Conservation (phyloP, 2,797 vertebrate species). For the Petrocephalus sullivani region DNA sequence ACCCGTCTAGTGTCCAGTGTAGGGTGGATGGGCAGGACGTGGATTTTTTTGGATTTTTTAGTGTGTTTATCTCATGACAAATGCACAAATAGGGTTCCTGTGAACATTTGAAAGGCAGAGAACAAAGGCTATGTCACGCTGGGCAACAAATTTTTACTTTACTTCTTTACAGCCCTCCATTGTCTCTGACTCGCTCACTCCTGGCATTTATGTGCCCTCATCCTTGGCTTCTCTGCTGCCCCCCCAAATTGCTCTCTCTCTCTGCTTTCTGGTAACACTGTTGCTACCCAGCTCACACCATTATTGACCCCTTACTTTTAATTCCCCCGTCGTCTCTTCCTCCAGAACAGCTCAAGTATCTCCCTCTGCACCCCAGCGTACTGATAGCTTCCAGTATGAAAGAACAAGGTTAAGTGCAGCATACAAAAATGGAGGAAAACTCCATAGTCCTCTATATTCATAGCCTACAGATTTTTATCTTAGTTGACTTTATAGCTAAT, state of each 20-base stretch:
- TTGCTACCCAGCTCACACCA: neutral
- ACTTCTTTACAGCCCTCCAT: neutral
- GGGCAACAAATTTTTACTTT: neutral
- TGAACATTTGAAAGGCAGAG: neutral
- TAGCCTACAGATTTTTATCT: neutral
- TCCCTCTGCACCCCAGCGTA: neutral
- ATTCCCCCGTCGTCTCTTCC: neutral
- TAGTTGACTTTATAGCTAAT: neutral
- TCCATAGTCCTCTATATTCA: neutral
- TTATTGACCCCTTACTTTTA: neutral
- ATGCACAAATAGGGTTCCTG: neutral
- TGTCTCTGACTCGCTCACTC: neutral
- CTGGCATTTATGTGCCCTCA: neutral
- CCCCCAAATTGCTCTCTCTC: neutral
- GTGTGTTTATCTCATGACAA: neutral
- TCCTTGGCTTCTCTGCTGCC: neutral
- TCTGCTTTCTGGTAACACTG: neutral
- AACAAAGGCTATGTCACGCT: neutral
- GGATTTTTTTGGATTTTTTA: neutral
- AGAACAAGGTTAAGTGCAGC: neutral
- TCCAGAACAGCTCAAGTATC: neutral
- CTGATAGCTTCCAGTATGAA: neutral
- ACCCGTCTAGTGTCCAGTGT: neutral
- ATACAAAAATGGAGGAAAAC: neutral
- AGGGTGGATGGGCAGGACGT: neutral